A percentile compares a stretch with the other conserved stretches of the same genome.
phyloP scores from a whole-genome alignment of 2,113 vertebrate genomes.

The Ginglymostoma cirratum region DNA sequence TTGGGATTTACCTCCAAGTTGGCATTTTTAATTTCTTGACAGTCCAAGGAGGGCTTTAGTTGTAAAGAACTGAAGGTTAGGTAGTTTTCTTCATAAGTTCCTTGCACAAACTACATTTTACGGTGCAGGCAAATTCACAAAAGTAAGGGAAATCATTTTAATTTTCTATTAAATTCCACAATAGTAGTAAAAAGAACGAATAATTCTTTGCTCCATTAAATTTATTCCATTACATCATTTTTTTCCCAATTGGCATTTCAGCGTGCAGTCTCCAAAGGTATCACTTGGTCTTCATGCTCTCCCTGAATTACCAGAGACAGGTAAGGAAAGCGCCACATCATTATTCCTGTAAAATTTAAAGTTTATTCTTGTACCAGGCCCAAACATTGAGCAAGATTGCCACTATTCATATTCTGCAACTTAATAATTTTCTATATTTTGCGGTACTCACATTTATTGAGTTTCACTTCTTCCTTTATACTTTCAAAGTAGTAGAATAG shows the following conservation, averaged over 20 bases:
- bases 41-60: background rate
- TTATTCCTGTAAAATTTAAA: no score
- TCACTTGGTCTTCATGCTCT: slow-evolving; percentile 28
- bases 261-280: background rate
- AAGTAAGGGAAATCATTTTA: background rate
- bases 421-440: background rate
- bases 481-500: background rate
- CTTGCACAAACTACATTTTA: background rate
- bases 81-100: background rate
- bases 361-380: background rate
- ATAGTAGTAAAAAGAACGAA: background rate
- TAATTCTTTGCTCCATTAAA: background rate
- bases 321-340: background rate
- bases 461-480: background rate
- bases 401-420: background rate
- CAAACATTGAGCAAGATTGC: background rate
- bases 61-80: no score
- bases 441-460: background rate
- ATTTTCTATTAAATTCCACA: background rate
- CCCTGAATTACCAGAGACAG: slow-evolving; percentile 24
- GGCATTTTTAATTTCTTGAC: background rate
- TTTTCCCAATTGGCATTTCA: background rate
- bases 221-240: no score
- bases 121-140: background rate
- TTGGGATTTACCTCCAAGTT: background rate